Evolutionary conservation across 2,888 invertebrate genomes (phyloP).

Genomic region (Lamellibrachia columna): DNA sequence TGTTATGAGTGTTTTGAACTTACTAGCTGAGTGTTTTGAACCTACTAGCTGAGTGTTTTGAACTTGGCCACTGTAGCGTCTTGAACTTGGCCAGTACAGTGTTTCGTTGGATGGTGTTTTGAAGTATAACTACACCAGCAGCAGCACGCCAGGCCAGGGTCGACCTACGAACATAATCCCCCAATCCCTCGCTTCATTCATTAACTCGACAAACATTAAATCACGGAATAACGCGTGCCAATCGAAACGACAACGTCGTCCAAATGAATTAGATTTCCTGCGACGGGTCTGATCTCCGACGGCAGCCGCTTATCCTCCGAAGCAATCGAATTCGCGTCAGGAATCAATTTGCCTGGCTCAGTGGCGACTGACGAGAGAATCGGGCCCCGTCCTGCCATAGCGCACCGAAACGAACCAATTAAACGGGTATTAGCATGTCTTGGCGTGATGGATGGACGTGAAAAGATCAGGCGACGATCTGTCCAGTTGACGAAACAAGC

Average conservation of each 20-base stretch:
- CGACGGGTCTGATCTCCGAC: slow-evolving; percentile 5
- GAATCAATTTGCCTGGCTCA: slow-evolving; percentile 27
- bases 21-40: not conserved
- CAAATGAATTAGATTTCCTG: not conserved
- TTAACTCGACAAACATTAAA: slow-evolving; percentile 5
- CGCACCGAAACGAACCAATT: slow-evolving; percentile 26
- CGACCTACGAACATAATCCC: not conserved
- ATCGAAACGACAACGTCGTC: slow-evolving; percentile 16
- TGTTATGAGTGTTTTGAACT: not conserved
- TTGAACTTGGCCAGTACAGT: not conserved
- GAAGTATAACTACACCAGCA: not conserved
- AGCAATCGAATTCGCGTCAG: slow-evolving; percentile 29
- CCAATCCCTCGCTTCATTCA: not conserved
- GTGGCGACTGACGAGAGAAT: slow-evolving; percentile 13
- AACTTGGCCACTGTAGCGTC: too few relatives aligned
- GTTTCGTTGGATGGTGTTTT: not conserved
- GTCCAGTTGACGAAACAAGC: not conserved
- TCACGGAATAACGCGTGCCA: slow-evolving; percentile 16
- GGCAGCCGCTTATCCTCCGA: slow-evolving; percentile 20
- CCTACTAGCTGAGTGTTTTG: too few relatives aligned
- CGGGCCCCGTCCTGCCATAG: not conserved
- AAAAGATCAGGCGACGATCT: not conserved
- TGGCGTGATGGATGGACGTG: slow-evolving; percentile 13
- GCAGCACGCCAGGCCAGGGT: not conserved
- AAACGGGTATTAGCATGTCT: slow-evolving; percentile 30